Conservation (phyloP, 2,797 vertebrate genomes). For the Eleutherodactylus coqui region DNA sequence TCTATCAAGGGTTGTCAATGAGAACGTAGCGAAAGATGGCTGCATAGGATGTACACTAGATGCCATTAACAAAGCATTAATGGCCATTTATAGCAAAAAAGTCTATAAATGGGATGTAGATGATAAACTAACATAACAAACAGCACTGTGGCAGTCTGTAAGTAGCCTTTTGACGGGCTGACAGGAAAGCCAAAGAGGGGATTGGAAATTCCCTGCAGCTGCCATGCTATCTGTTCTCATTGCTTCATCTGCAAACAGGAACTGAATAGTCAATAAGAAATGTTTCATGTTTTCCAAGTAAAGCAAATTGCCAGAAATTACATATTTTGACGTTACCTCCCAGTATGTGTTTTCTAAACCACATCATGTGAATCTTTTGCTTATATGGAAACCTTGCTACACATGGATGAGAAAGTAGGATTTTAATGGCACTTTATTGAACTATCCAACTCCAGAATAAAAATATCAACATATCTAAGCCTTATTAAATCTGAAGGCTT, state of each 20-base stretch:
- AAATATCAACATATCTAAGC: slow-evolving; percentile 30
- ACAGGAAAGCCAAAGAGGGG: background rate
- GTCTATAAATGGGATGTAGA: background rate
- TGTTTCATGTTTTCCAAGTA: background rate
- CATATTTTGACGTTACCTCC: slow-evolving; percentile 26
- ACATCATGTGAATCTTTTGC: background rate
- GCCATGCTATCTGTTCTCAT: background rate
- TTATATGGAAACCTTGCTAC: background rate
- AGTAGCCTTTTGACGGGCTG: background rate
- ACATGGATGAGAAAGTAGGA: slow-evolving; percentile 22
- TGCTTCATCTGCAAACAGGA: background rate
- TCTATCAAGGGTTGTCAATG: background rate
- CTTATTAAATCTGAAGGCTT: slow-evolving; percentile 54
- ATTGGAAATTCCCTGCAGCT: background rate
- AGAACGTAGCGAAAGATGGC: background rate
- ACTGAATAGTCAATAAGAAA: background rate
- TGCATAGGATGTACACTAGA: background rate
- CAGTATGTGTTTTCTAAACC: background rate
- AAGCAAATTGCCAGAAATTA: slow-evolving; percentile 22
- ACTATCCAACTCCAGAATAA: slow-evolving; percentile 16
- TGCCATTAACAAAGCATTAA: background rate
- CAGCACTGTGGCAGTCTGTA: no score
- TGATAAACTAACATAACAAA: background rate
- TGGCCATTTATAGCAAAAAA: background rate
- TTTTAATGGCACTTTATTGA: slow-evolving; percentile 33